Evolutionary conservation across 2,113 vertebrate species (phyloP).

Genomic region (Antidorcas marsupialis): DNA sequence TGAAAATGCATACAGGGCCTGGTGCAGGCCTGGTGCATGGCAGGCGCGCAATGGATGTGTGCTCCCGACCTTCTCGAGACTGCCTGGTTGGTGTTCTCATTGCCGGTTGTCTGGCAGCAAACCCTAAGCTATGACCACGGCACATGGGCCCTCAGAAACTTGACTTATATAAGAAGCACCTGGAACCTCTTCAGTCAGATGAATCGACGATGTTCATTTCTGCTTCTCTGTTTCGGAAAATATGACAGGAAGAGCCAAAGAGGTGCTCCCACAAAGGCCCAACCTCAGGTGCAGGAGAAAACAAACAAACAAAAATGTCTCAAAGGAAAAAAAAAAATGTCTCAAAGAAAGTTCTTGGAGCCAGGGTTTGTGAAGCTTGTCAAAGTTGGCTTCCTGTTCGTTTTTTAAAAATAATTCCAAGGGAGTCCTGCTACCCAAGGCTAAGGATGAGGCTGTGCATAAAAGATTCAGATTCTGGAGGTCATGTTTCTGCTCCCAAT

Average conservation of each 20-base stretch:
- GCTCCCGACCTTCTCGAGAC: not conserved
- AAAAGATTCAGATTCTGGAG: not conserved
- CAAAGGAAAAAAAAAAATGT: not conserved
- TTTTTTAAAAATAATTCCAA: not conserved
- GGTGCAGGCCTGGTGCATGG: not conserved
- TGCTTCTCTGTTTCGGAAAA: conserved; percentile 8
- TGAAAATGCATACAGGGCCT: accelerated
- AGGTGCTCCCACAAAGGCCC: conserved; percentile 31
- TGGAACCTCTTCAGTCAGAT: conserved; percentile 51
- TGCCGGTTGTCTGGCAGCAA: not conserved
- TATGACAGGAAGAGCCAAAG: conserved; percentile 18
- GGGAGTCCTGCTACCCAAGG: not conserved
- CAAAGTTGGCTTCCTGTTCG: not conserved
- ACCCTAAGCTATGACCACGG: not conserved
- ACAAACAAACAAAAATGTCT: not conserved
- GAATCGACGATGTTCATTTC: conserved; percentile 35
- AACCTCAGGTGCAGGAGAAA: not conserved
- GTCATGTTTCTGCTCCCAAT: not conserved
- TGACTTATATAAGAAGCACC: conserved; percentile 26
- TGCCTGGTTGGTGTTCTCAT: accelerated
- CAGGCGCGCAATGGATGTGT: accelerated
- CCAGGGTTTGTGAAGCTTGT: not conserved
- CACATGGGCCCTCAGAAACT: not conserved
- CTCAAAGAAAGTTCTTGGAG: not conserved
- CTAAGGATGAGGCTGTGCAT: not conserved